A percentile compares a stretch with the other conserved stretches of the same genome.
These are phyloP conservation scores for Porites divaricata DNA, from an alignment of 92 coral and sea anemone species.

Conservation along the genomic window DNA sequence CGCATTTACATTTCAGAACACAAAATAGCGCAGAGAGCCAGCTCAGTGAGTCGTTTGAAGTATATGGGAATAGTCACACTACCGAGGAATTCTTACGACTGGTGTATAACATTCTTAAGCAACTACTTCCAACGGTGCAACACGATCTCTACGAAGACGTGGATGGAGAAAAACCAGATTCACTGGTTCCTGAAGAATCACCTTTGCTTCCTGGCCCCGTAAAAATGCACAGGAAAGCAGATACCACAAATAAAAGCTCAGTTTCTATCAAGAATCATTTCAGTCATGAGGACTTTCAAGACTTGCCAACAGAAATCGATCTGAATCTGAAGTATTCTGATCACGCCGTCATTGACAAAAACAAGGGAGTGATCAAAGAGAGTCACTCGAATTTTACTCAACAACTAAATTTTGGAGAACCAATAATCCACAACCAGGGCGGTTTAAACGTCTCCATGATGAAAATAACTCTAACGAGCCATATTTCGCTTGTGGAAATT, in stretches of 20 bases:
- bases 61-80: slow-evolving; percentile 27
- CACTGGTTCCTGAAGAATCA: slow-evolving; percentile 32
- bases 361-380: background rate
- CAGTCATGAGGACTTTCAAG: slow-evolving; percentile 17
- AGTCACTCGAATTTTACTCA: background rate
- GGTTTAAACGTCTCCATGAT: background rate
- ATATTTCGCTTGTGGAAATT: slow-evolving; percentile 20
- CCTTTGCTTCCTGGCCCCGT: slow-evolving; percentile 51
- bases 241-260: slow-evolving; percentile 6
- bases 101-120: slow-evolving; percentile 31
- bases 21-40: background rate
- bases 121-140: slow-evolving; percentile 37
- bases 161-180: slow-evolving; percentile 26
- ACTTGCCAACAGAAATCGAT: slow-evolving; percentile 9
- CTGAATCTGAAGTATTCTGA: background rate
- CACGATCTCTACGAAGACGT: slow-evolving; percentile 46
- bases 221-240: slow-evolving; percentile 51
- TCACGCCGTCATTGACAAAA: background rate
- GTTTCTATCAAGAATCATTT: slow-evolving; percentile 33
- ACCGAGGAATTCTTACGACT: slow-evolving; percentile 31
- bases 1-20: background rate
- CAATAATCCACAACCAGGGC: background rate
- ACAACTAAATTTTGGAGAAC: background rate
- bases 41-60: slow-evolving; percentile 11
- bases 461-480: slow-evolving; percentile 1